These are phyloP conservation scores for Aporophyla lueneburgensis DNA, from an alignment of 2,888 invertebrate species.

Conservation along the genomic window DNA sequence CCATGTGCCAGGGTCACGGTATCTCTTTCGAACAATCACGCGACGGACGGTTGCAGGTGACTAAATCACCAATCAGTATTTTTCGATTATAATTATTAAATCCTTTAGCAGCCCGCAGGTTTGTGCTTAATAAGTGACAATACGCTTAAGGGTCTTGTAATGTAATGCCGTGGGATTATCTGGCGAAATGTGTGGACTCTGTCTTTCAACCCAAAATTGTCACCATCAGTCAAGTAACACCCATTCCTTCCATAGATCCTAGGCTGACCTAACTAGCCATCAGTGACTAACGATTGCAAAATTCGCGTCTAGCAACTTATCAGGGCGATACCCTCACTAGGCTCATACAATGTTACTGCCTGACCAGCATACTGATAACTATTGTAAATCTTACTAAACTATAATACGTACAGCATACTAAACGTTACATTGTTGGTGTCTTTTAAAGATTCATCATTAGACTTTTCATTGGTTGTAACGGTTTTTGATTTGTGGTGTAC, in stretches of 20 bases:
- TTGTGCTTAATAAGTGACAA: not conserved
- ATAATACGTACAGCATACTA: not conserved
- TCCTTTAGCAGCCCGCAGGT: not conserved
- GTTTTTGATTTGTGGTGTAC: not conserved
- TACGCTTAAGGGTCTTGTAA: no score
- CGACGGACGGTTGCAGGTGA: no score
- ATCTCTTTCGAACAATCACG: no score
- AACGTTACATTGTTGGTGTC: not conserved
- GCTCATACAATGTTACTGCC: not conserved
- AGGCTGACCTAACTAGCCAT: no score
- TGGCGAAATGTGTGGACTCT: not conserved
- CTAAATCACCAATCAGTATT: no score
- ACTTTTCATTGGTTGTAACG: not conserved
- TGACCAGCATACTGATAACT: conserved; percentile 31
- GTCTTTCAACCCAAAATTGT: no score
- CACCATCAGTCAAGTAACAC: not conserved
- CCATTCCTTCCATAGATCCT: not conserved
- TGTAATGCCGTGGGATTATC: no score
- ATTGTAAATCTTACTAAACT: conserved; percentile 9
- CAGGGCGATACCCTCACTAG: not conserved
- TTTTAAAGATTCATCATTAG: not conserved
- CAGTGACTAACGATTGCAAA: not conserved
- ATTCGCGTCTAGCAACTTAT: not conserved
- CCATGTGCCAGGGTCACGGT: no score
- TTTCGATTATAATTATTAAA: no score